Evolutionary conservation across 2,888 invertebrate genomes (phyloP).

Genomic region (Coecobrya sp.): DNA sequence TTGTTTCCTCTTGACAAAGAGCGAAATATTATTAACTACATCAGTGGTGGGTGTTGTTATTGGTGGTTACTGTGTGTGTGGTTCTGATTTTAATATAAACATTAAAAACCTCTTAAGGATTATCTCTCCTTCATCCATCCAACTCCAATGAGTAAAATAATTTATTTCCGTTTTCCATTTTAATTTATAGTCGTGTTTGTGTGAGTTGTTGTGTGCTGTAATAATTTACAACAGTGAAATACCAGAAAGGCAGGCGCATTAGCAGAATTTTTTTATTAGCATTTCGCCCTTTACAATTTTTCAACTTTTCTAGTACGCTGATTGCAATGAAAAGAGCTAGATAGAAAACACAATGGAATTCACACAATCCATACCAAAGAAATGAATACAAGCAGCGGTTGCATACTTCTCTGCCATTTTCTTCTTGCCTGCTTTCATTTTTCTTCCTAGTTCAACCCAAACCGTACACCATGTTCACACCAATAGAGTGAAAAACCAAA

Average conservation of each 20-base stretch:
- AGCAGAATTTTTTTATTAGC: constrained; percentile 42
- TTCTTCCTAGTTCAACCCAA: background rate
- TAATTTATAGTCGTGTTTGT: constrained; percentile 8
- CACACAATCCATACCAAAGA: background rate
- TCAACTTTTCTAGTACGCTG: background rate
- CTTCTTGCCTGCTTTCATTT: background rate
- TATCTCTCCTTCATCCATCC: background rate
- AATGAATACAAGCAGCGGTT: background rate
- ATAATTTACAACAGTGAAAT: constrained; percentile 20
- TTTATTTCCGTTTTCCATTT: constrained; percentile 12
- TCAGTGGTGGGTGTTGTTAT: background rate
- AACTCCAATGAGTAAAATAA: constrained; percentile 8
- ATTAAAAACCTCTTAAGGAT: constrained; percentile 4
- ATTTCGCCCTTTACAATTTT: background rate
- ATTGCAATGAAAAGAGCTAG: background rate
- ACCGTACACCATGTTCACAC: background rate
- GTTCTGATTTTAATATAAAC: background rate
- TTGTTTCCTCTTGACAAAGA: background rate
- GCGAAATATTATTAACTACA: background rate
- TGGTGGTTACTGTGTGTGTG: background rate
- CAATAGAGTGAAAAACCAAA: background rate
- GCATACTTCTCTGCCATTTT: background rate
- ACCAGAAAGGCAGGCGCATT: constrained; percentile 38
- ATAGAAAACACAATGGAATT: constrained; percentile 4
- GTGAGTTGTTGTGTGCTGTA: background rate